Evolutionary conservation across 2,888 invertebrate species (phyloP), one percentile per base, ranked within the genome.

Genomic region (Limnephilus auricula): DNA sequence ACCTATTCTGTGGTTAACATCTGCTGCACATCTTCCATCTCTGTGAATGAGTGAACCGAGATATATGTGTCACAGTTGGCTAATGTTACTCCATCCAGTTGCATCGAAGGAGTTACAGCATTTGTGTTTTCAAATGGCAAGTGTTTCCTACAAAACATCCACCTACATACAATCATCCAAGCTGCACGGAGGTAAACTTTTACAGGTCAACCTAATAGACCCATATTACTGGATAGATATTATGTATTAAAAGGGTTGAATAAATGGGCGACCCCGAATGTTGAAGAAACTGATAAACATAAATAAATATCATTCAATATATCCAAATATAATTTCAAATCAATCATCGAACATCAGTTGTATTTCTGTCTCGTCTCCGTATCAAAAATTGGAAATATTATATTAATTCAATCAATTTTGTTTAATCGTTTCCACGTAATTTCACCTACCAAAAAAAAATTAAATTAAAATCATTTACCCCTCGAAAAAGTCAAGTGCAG

Each of bases 351-450:
- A 65, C 12, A 40, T 65, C 50, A 50, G 18, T 50, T 65, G 9
- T 65, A n/a, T 65, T 65, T n/a, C n/a, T n/a, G 65, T 65, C 65
- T 65, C n/a, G 25, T 25, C n/a, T n/a, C 37, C 82, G 0, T 82
- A 82, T 34, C 37, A 34, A 32, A 37, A 82, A 82, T 34, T 34
- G 82, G 32, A 82, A 82, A 34, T 25, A 82, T 37, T 12, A 12
- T 18, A 82, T 34, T 82, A 18, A 85, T 40, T 40, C 40, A 45
- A 85, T 45, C 85, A 85, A 85, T 85, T 85, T 85, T n/a, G n/a
- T 85, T 40, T 85, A 85, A 85, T 85, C 85, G 40, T 30, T 85
- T 85, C 40, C 85, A n/a, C 25, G 6, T 45, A 85, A 85, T 85
- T 85, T 85, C 40, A 40, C 85, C 37, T 30, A 45, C 10, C 13